phyloP scores from a whole-genome alignment of 2,888 invertebrate species.

The Phaonia tiefii region DNA sequence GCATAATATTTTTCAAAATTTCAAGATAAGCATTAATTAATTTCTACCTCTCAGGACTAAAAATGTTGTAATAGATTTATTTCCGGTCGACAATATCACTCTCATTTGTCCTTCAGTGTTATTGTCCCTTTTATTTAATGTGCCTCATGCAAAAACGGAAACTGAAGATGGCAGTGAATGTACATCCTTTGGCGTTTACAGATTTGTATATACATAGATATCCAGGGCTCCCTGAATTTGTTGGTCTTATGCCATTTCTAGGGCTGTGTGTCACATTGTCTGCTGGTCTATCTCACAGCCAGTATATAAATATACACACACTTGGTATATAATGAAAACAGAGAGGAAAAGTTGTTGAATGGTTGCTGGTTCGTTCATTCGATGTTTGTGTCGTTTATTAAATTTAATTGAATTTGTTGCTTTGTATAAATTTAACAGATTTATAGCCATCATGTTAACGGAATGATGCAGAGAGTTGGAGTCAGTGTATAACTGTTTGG shows the following conservation, averaged over 20 bases:
- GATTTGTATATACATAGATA: too few species aligned
- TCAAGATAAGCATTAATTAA: too few species aligned
- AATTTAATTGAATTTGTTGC: constrained; percentile 47
- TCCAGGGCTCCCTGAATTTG: not conserved
- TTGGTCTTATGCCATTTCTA: not conserved
- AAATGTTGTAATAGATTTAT: not conserved
- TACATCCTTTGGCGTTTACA: not conserved
- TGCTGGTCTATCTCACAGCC: not conserved
- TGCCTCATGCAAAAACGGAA: not conserved
- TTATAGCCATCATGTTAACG: constrained; percentile 35
- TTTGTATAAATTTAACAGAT: constrained; percentile 43
- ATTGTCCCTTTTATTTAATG: constrained; percentile 22
- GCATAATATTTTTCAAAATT: too few species aligned
- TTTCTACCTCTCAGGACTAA: too few species aligned
- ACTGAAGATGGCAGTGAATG: not conserved
- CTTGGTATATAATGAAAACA: not conserved
- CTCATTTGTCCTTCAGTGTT: constrained; percentile 5
- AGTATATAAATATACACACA: too few species aligned
- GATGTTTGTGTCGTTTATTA: constrained; percentile 32
- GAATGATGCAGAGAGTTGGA: constrained; percentile 1
- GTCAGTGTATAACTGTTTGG: too few species aligned
- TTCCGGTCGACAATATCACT: not conserved
- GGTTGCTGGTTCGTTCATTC: not conserved
- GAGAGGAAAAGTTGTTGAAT: not conserved
- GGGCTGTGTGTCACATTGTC: not conserved